A percentile compares a stretch with the other conserved stretches of the same genome.
phyloP scores from a whole-genome alignment of 53 echinoderm and acorn worm genomes.

The Holothuria leucospilota region DNA sequence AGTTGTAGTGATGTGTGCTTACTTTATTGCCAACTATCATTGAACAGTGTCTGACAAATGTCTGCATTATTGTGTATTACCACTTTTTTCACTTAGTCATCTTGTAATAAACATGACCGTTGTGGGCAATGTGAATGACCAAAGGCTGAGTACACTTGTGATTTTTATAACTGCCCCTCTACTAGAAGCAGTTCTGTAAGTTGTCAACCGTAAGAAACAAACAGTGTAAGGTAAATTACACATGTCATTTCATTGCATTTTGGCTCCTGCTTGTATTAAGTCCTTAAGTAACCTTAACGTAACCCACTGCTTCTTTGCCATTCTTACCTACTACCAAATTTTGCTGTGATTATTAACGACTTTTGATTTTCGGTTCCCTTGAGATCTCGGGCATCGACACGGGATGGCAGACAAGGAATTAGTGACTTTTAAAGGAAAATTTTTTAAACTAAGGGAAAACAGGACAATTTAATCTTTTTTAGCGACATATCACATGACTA shows the following conservation, averaged over 20 bases:
- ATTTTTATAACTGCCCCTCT: background rate
- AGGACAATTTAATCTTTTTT: slow-evolving; percentile 15
- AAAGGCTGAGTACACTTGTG: background rate
- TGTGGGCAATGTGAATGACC: background rate
- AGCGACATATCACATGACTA: background rate
- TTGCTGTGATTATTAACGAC: background rate
- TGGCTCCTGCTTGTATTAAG: slow-evolving; percentile 18
- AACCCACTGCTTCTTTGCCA: background rate
- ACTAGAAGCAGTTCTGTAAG: background rate
- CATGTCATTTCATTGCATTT: slow-evolving; percentile 26
- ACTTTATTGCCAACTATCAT: too few species aligned
- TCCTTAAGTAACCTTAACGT: background rate
- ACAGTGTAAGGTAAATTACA: slow-evolving; percentile 6
- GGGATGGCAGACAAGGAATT: background rate
- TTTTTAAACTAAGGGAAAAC: background rate
- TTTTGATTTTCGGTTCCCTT: slow-evolving; percentile 5
- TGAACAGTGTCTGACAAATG: too few species aligned
- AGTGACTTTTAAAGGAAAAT: background rate
- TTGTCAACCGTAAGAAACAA: background rate
- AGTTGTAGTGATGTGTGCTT: too few species aligned
- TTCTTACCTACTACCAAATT: background rate
- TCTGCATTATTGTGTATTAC: too few species aligned
- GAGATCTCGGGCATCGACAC: slow-evolving; percentile 28
- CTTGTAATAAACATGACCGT: too few species aligned
- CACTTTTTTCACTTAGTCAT: too few species aligned